These are phyloP conservation scores for Lerista edwardsae DNA, from an alignment of 2,797 vertebrate genomes.

Conservation along the genomic window DNA sequence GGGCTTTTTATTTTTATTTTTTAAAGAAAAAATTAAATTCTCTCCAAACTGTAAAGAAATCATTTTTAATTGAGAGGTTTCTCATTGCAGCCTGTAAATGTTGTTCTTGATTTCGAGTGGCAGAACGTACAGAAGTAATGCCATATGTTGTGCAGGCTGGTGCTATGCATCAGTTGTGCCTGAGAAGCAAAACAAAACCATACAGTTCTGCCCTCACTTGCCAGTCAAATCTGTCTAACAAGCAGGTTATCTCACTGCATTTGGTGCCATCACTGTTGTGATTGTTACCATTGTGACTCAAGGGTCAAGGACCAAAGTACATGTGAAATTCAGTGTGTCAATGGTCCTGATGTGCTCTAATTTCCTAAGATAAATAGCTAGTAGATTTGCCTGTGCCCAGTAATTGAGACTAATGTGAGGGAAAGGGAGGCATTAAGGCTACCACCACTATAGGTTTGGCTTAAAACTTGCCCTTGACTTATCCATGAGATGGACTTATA, in stretches of 20 bases:
- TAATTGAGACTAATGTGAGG: too few species aligned
- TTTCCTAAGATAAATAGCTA: too few species aligned
- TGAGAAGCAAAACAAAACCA: neutral
- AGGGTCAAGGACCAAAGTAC: too few species aligned
- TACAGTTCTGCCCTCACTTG: neutral
- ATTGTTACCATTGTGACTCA: neutral
- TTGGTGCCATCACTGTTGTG: neutral
- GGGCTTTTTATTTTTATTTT: neutral
- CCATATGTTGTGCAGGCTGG: conserved; percentile 11
- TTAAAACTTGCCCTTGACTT: too few species aligned
- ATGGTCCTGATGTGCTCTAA: too few species aligned
- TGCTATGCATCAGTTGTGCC: neutral
- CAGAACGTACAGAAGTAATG: conserved; percentile 42
- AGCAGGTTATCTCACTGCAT: neutral
- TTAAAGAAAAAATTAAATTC: conserved; percentile 20
- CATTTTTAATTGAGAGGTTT: conserved; percentile 26
- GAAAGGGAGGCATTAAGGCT: too few species aligned
- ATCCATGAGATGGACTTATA: too few species aligned
- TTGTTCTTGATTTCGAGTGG: conserved; percentile 43
- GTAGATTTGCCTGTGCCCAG: too few species aligned
- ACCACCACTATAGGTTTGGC: too few species aligned
- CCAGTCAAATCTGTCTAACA: neutral
- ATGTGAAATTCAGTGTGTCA: too few species aligned
- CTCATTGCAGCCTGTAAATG: conserved; percentile 38
- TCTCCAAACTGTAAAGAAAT: conserved; percentile 45